Evolutionary conservation across 1,140 invertebrate genomes (phyloP).

Genomic region (Macrobrachium nipponense): DNA sequence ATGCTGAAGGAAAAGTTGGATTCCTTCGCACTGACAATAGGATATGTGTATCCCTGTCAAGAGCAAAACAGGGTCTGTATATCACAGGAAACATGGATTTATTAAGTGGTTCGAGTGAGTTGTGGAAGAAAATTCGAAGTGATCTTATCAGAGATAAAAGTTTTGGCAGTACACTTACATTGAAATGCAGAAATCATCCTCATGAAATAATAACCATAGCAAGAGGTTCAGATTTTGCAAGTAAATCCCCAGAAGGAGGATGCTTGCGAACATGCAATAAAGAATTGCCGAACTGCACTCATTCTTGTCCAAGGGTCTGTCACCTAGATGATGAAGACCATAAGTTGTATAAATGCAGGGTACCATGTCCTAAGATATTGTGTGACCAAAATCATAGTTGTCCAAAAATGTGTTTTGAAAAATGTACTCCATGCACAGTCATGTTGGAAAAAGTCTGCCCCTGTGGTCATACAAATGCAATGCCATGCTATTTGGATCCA

Average conservation of each 20-base stretch:
- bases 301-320: constrained; percentile 71
- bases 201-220: constrained; percentile 57
- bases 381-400: constrained; percentile 70
- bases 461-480: constrained; percentile 46
- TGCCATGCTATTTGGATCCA: constrained; percentile 35
- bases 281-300: constrained; percentile 75
- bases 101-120: constrained; percentile 64
- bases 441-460: constrained; percentile 57
- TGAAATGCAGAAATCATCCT: constrained; percentile 70
- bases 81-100: constrained; percentile 75
- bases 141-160: constrained; percentile 51
- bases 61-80: constrained; percentile 80
- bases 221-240: constrained; percentile 66
- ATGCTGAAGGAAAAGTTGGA: constrained; percentile 77
- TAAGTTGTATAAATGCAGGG: constrained; percentile 67
- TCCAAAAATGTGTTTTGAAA: constrained; percentile 69
- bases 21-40: constrained; percentile 82
- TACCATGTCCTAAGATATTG: constrained; percentile 66
- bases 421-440: constrained; percentile 66
- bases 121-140: constrained; percentile 69
- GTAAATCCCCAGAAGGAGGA: constrained; percentile 80
- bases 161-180: constrained; percentile 66
- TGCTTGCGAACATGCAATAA: constrained; percentile 81
- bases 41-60: constrained; percentile 85
- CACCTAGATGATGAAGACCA: constrained; percentile 72